phyloP scores from a whole-genome alignment of 2,113 vertebrate genomes.

The Phainopepla nitens region DNA sequence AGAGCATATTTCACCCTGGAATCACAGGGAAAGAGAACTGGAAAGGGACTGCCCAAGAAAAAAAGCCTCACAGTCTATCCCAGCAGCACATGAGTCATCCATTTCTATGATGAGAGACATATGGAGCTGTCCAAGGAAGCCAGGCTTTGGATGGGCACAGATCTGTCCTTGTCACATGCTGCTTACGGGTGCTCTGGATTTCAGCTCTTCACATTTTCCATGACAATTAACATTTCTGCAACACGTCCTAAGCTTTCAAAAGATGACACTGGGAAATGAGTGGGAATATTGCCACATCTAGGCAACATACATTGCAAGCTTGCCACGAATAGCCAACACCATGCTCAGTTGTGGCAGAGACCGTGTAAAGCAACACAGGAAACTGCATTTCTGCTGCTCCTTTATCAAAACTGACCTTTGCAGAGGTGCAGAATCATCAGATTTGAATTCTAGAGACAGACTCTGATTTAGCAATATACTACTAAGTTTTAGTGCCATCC shows the following conservation, averaged over 20 bases:
- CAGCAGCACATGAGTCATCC: not conserved
- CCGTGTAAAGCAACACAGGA: not conserved
- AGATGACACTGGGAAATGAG: not conserved
- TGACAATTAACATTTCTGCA: not conserved
- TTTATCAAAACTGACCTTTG: not conserved
- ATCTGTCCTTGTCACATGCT: not conserved
- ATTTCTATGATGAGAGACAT: not conserved
- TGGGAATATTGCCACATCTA: not conserved
- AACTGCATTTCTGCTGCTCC: not conserved
- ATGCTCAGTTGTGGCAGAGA: not conserved
- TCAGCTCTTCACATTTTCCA: not conserved
- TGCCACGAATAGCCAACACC: not conserved
- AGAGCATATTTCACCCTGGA: not conserved
- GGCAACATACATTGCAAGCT: not conserved
- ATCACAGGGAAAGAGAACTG: not conserved
- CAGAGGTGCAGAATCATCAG: not conserved
- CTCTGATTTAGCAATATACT: not conserved
- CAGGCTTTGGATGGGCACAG: not conserved
- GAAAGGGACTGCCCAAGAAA: not conserved
- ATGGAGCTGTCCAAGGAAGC: not conserved
- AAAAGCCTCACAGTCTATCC: not conserved
- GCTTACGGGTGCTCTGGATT: not conserved
- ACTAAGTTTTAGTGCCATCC: not conserved
- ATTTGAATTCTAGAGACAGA: not conserved
- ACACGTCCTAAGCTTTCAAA: not conserved